These are phyloP conservation scores for Gorsachius goisagi DNA, from an alignment of 2,113 vertebrate species.

Conservation along the genomic window DNA sequence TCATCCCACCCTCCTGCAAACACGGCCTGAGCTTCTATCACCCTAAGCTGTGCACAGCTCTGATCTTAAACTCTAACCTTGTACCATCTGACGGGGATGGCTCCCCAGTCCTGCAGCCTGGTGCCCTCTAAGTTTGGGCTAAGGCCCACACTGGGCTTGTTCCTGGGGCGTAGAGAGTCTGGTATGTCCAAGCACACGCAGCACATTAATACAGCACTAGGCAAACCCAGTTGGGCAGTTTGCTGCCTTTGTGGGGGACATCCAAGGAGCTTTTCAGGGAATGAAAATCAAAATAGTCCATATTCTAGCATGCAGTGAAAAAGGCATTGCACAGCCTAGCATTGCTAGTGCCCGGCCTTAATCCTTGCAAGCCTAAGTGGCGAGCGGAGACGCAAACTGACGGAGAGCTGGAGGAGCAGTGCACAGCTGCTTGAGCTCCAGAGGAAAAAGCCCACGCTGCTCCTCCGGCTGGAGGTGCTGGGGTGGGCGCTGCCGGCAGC, in stretches of 20 bases:
- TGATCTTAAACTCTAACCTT: neutral
- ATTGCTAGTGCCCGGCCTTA: neutral
- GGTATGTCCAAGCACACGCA: neutral
- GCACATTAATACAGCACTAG: neutral
- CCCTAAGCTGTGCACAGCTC: neutral
- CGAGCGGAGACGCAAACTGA: neutral
- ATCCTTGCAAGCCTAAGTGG: neutral
- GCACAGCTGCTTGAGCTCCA: neutral
- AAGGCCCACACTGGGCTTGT: neutral
- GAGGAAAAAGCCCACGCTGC: neutral
- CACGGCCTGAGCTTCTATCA: fast-evolving
- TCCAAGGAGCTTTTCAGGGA: neutral
- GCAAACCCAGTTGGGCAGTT: neutral
- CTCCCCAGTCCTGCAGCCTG: neutral
- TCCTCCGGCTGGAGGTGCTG: neutral
- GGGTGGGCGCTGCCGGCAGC: neutral
- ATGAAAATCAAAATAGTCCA: neutral
- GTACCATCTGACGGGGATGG: neutral
- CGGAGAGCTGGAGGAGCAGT: neutral
- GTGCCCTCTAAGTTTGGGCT: neutral
- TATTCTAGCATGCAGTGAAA: neutral
- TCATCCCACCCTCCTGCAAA: neutral
- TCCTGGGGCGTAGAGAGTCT: neutral
- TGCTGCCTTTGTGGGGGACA: neutral
- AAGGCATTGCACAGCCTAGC: neutral